Evolutionary conservation across 1,140 invertebrate species (phyloP), one percentile per base, ranked within the genome.

Genomic region (Pantala flavescens): DNA sequence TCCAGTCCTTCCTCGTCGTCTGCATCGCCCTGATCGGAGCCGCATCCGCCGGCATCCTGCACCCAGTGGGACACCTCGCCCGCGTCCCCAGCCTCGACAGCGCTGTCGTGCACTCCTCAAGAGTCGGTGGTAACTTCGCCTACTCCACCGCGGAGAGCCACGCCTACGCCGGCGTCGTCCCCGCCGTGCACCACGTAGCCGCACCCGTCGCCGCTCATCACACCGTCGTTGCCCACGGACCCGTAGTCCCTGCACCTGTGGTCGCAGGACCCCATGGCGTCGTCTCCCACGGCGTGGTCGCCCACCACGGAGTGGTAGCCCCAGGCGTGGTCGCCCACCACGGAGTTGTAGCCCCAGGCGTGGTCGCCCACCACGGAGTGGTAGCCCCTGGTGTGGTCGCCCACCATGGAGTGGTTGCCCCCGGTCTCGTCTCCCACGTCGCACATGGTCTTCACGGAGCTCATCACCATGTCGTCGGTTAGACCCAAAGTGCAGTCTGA

Each of bases 111-210:
- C 81, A 84, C 76, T 83, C 81, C 28, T 83, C 86, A 78, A 79
- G 85, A 9, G 77, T 87, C 24, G 85, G 85, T 16, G 84, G 85
- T 72, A 86, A 86, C 82, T 87, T 87, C 79, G 84, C 86, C 42
- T 87, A 87, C 81, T 83, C 82, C 76, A 82, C 84, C 74, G 80
- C 84, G 73, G 85, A 87, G 78, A 83, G 81, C 71, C 86, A 86
- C 77, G 85, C 86, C 23, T 86, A 86, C 79, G 81, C 82, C 71
- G 81, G 81, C 24, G 78, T 84, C 77, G 78, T 78, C 73, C 85
- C 85, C 43, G 78, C 85, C 73, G 78, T 87, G 70, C 81, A 83
- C 78, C 77, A 78, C 71, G 80, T 82, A 11, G 76, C 77, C 21
- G 71, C 74, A 10, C 81, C 82, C 71, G 81, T 82, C 7, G 82